These are phyloP conservation scores for Calypte anna DNA, from an alignment of 2,113 vertebrate genomes.

Conservation along the genomic window DNA sequence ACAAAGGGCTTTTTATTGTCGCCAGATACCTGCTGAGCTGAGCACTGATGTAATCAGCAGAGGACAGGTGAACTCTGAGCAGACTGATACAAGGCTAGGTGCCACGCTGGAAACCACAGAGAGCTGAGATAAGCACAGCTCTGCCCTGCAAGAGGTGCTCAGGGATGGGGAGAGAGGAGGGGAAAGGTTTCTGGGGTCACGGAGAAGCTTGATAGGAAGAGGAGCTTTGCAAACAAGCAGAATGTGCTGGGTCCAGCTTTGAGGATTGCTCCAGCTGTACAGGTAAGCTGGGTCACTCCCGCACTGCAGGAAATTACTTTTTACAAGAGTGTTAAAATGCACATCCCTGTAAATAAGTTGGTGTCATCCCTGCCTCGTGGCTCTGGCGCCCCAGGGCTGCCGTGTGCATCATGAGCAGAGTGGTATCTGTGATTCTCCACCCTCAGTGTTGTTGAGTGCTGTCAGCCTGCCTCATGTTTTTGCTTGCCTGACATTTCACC, in stretches of 20 bases:
- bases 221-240: slow-evolving; percentile 31
- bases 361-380: neutral
- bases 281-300: slow-evolving; percentile 4
- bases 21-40: slow-evolving; percentile 63
- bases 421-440: neutral
- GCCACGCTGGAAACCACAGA: slow-evolving; percentile 75
- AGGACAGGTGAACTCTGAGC: slow-evolving; percentile 75
- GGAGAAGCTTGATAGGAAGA: neutral
- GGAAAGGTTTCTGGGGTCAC: neutral
- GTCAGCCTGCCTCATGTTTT: neutral
- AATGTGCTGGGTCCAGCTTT: slow-evolving; percentile 14
- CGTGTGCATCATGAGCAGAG: neutral
- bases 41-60: slow-evolving; percentile 53
- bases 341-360: neutral
- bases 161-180: slow-evolving; percentile 23
- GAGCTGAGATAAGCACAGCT: slow-evolving; percentile 59
- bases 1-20: slow-evolving; percentile 13
- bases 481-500: neutral
- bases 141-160: neutral
- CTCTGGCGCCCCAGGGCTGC: neutral
- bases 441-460: neutral
- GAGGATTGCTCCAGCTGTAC: neutral
- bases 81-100: slow-evolving; percentile 25
- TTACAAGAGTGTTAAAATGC: neutral
- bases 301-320: neutral